These are phyloP conservation scores for Perodicticus potto DNA, from an alignment of 2,797 vertebrate genomes.

Conservation along the genomic window DNA sequence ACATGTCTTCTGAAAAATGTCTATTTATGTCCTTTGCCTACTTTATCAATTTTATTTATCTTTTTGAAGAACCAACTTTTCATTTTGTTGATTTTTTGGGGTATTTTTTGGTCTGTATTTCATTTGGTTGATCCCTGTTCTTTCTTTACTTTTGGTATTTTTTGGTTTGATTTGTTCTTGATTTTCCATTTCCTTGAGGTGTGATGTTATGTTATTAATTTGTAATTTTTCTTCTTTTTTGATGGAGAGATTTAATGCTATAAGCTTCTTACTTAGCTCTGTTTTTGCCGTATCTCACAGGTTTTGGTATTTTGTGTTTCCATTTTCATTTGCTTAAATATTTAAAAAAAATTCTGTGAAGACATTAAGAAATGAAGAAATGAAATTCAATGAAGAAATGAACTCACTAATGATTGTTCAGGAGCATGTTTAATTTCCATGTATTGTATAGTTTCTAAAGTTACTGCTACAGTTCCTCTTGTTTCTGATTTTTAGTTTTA, in stretches of 20 bases:
- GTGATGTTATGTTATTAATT: not conserved
- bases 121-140: not conserved
- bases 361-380: too few species aligned
- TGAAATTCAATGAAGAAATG: too few species aligned
- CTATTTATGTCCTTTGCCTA: not conserved
- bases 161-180: not conserved
- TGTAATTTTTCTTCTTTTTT: not conserved
- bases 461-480: not conserved
- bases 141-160: not conserved
- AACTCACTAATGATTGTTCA: not conserved
- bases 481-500: not conserved
- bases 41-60: not conserved
- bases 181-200: not conserved
- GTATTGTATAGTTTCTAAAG: not conserved
- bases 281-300: not conserved
- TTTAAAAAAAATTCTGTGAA: not conserved
- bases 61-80: not conserved
- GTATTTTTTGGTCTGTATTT: not conserved
- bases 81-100: not conserved
- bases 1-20: not conserved
- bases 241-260: not conserved
- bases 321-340: not conserved
- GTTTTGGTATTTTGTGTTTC: not conserved
- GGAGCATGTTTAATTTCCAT: not conserved
- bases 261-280: not conserved